Base-by-base conservation (phyloP, 2,797 vertebrate genomes). In the Propithecus perrieri region DNA sequence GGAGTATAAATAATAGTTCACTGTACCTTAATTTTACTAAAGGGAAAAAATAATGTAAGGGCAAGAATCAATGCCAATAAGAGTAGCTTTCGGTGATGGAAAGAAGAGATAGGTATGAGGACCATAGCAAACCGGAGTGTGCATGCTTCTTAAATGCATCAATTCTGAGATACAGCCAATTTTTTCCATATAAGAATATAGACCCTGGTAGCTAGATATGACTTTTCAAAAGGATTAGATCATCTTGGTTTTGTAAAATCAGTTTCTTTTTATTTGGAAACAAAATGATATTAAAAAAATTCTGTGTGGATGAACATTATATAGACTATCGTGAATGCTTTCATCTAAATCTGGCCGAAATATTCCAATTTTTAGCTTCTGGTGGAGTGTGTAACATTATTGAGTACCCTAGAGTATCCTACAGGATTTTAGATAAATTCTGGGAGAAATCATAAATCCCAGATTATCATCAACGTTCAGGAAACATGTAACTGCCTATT, bases 241-340 rank as follows among this genome's bases (percentile, higher is more conserved):
- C 35, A 92, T 72, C 13, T 87, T 53, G 14, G 4, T 74, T 79
- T 72, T 69, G 0, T 30, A 85, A 85, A 91, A 85, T 35, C 30
- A 35, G 57, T 43, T 93, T 15, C 61, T n/a, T 69, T 91, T 41
- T 22, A 63, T 79, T 93, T 85, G 43, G 30, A 85, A 81, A 50
- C 5, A 90, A 84, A 76, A 59, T 63, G 3, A 30, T 43, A 46
- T 55, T 79, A 84, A 53, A 61, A 28, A 67, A 67, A 28, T 76
- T 94, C 6, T 43, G 0, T 61, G 4, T 61, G 12, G 17, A n/a
- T 87, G 35, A 72, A 78, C 1, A 55, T 41, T 63, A n/a, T 1
- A 26, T 38, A 46, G 20, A 83, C 8, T 5, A 65, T 35, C 3
- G 55, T 35, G 63, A 74, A 55, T 61, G 2, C 30, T 81, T 55